Conservation (phyloP, 2,888 invertebrate species). For the Microctonus hyperodae region DNA sequence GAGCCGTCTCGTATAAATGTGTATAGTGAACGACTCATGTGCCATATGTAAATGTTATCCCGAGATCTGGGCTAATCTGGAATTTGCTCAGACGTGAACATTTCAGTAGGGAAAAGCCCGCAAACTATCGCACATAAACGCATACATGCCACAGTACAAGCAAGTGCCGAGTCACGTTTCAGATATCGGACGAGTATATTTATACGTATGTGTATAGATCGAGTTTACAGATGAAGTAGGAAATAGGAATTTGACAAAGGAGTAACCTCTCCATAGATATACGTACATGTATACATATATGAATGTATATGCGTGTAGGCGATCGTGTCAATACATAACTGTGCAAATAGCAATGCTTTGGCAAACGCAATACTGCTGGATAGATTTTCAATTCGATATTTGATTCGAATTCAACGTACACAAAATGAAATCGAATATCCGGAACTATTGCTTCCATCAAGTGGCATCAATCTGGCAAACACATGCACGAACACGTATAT, state of each 20-base stretch:
- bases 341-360: neutral
- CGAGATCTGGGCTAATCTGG: conserved; percentile 50
- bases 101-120: conserved; percentile 37
- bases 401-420: conserved; percentile 24
- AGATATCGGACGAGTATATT: conserved; percentile 12
- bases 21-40: neutral
- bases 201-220: neutral
- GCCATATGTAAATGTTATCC: conserved; percentile 56
- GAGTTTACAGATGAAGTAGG: conserved; percentile 10
- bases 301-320: neutral
- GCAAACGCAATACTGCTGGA: neutral
- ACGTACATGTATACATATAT: no score
- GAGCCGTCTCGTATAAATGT: conserved; percentile 18
- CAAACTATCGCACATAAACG: conserved; percentile 8
- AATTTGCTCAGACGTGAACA: conserved; percentile 55
- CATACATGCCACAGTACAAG: neutral
- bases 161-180: conserved; percentile 10
- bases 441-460: conserved; percentile 18
- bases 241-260: conserved; percentile 8
- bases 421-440: conserved; percentile 21
- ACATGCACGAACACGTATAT: neutral
- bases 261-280: neutral
- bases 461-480: neutral
- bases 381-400: conserved; percentile 17
- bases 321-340: conserved; percentile 4